Percentiles rank a stretch among this genome's conserved stretches.
These are phyloP conservation scores for Drosophila mimetica DNA, from an alignment of 2,888 invertebrate species.

Conservation along the genomic window DNA sequence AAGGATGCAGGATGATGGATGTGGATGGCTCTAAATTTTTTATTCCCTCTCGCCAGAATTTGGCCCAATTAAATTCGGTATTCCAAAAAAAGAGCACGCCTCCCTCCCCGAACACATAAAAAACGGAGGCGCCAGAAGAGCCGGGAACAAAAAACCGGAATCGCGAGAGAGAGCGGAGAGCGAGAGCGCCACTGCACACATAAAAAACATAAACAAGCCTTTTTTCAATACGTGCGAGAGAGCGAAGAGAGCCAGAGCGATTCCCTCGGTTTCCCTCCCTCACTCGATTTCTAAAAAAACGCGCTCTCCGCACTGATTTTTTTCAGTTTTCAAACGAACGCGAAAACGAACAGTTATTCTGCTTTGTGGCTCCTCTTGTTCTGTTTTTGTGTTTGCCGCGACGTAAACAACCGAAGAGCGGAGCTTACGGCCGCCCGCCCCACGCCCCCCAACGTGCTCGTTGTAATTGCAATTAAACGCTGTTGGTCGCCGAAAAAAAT, in stretches of 20 bases:
- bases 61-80: constrained; percentile 46
- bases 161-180: constrained; percentile 30
- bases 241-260: constrained; percentile 17
- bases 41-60: constrained; percentile 28
- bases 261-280: constrained; percentile 13
- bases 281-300: constrained; percentile 67
- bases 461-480: constrained; percentile 52
- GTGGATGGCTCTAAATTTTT: constrained; percentile 2
- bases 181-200: constrained; percentile 54
- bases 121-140: constrained; percentile 16
- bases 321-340: constrained; percentile 85
- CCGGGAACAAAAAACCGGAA: constrained; percentile 46
- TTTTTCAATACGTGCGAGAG: constrained; percentile 55
- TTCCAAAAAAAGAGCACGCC: constrained; percentile 37
- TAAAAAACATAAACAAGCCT: constrained; percentile 79
- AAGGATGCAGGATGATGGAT: constrained; percentile 8
- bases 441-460: constrained; percentile 21
- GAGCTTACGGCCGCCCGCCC: constrained; percentile 26
- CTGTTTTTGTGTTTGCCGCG: constrained; percentile 48
- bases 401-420: constrained; percentile 50
- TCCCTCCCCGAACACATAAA: constrained; percentile 7
- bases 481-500: constrained; percentile 21
- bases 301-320: constrained; percentile 73
- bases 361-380: constrained; percentile 46
- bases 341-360: constrained; percentile 72